These are phyloP conservation scores for Solea solea DNA, from an alignment of 2,113 vertebrate genomes.

Conservation along the genomic window DNA sequence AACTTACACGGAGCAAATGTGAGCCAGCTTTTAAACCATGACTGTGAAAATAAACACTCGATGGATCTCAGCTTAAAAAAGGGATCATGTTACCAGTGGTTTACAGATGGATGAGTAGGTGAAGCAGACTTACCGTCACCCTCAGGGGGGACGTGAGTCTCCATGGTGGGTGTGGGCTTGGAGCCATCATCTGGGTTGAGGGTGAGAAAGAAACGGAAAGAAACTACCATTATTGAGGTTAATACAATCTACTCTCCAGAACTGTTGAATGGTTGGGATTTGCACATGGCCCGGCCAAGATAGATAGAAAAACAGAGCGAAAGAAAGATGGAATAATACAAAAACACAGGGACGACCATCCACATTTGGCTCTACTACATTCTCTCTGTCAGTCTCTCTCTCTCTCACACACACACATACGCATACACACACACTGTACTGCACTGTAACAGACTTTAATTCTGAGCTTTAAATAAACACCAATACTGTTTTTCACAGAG, in stretches of 20 bases:
- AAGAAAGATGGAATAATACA: conserved; percentile 39
- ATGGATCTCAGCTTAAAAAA: conserved; percentile 3
- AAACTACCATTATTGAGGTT: conserved; percentile 99
- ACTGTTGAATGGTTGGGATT: conserved; percentile 99
- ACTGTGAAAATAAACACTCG: too few relatives aligned
- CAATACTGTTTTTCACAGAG: too few relatives aligned
- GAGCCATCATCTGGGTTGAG: conserved; percentile 99
- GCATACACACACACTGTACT: conserved; percentile 9
- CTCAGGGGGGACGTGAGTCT: conserved; percentile 89
- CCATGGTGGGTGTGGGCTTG: conserved; percentile 95
- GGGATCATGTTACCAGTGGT: neutral
- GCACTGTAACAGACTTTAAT: neutral
- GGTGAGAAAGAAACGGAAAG: conserved; percentile 99
- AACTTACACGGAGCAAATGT: too few relatives aligned
- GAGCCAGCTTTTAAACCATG: neutral
- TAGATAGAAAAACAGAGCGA: conserved; percentile 41
- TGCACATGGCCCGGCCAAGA: conserved; percentile 93
- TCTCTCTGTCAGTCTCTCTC: conserved; percentile 1
- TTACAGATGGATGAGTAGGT: neutral
- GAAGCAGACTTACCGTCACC: conserved; percentile 88
- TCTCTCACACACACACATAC: conserved; percentile 17
- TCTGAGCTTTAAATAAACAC: neutral
- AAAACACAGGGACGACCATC: conserved; percentile 30
- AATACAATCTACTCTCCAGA: conserved; percentile 99
- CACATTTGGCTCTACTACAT: conserved; percentile 9